Evolutionary conservation across 2,797 vertebrate genomes (phyloP).

Genomic region (Dallia pectoralis): DNA sequence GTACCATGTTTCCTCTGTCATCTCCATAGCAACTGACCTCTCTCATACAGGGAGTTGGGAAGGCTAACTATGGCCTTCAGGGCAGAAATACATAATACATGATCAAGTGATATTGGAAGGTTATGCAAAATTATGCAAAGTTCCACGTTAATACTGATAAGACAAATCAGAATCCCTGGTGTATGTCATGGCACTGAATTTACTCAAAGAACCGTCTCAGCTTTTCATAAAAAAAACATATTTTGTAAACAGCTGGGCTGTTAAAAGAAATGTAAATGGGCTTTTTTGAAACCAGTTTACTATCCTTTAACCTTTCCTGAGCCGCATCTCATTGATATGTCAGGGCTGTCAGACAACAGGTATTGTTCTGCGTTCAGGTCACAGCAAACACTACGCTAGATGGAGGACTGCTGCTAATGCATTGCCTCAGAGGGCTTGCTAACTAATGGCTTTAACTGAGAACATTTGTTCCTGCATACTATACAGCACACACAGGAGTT

Average conservation of each 20-base stretch:
- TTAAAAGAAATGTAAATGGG: background rate
- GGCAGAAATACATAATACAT: slow-evolving; percentile 1
- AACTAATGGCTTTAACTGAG: background rate
- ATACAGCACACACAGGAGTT: background rate
- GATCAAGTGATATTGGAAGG: slow-evolving; percentile 21
- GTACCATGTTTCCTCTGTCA: slow-evolving; percentile 30
- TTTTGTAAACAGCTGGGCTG: background rate
- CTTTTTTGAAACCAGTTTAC: background rate
- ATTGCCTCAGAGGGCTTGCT: background rate
- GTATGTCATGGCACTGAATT: background rate
- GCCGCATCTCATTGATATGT: background rate
- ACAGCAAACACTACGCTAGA: slow-evolving; percentile 27
- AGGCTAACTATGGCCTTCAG: slow-evolving; percentile 25
- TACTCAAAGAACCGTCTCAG: background rate
- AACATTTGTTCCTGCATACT: background rate
- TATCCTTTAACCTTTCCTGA: background rate
- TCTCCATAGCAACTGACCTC: slow-evolving; percentile 59
- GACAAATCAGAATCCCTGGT: background rate
- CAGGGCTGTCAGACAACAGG: background rate
- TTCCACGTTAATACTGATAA: slow-evolving; percentile 13
- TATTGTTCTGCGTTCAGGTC: background rate
- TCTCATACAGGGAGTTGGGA: slow-evolving; percentile 34
- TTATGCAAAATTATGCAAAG: slow-evolving; percentile 30
- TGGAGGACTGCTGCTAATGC: slow-evolving; percentile 14
- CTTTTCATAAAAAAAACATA: background rate